These are phyloP conservation scores for Notodromas monacha DNA, from an alignment of 2,888 invertebrate species.

Conservation along the genomic window DNA sequence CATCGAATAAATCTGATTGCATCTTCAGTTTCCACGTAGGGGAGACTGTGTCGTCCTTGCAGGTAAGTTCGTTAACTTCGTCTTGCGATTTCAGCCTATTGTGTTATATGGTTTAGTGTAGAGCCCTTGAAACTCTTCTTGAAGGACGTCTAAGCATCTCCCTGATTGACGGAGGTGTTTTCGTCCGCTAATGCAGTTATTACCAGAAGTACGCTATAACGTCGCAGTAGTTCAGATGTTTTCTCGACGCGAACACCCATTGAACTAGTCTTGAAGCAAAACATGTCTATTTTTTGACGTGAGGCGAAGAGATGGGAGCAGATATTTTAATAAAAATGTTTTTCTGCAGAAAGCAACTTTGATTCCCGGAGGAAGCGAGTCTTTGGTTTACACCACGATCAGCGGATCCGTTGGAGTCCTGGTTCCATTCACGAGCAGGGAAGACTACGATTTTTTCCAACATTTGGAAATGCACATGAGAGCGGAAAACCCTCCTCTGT, in stretches of 20 bases:
- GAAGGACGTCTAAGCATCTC: no score
- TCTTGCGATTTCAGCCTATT: constrained; percentile 5
- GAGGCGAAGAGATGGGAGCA: no score
- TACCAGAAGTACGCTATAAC: no score
- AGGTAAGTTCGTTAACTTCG: constrained; percentile 16
- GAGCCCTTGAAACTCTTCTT: constrained; percentile 1
- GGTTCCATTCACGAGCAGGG: constrained; percentile 71
- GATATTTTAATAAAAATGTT: no score
- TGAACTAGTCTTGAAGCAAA: no score
- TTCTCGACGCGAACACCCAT: no score
- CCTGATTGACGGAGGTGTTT: no score
- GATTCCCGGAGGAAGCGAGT: constrained; percentile 89
- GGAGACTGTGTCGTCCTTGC: constrained; percentile 75
- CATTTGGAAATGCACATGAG: constrained; percentile 99
- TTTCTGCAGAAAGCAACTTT: constrained; percentile 41
- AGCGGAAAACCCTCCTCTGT: constrained; percentile 74
- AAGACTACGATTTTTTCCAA: constrained; percentile 96
- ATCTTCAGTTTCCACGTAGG: constrained; percentile 78
- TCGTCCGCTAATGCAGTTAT: no score
- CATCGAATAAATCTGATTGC: constrained; percentile 84
- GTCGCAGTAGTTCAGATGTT: no score
- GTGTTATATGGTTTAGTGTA: background rate
- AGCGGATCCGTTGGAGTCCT: constrained; percentile 72
- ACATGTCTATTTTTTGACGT: no score
- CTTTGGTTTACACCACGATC: constrained; percentile 73